Percentiles rank a stretch among this genome's conserved stretches.
Conservation (phyloP, 2,888 invertebrate species). For the Hirtodrosophila confusa region DNA sequence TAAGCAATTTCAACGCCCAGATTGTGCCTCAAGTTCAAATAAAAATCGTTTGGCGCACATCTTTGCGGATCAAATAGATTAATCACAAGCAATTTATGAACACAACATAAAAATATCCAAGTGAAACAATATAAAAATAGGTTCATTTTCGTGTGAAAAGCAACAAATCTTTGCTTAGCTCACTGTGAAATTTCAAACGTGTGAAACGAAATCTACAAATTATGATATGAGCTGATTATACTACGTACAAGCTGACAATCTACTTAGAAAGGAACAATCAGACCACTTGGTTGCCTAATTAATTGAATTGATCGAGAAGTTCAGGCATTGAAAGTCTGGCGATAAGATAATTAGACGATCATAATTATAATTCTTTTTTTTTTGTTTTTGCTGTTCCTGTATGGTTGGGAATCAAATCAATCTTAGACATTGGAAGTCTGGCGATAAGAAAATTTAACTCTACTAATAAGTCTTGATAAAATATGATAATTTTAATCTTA, state of each 20-base stretch:
- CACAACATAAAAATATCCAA: conserved; percentile 57
- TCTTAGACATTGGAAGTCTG: background rate
- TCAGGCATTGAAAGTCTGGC: background rate
- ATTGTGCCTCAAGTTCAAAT: conserved; percentile 71
- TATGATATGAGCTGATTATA: conserved; percentile 1
- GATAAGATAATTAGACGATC: background rate
- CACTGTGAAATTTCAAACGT: conserved; percentile 6
- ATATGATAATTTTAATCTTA: conserved; percentile 25
- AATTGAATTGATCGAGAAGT: conserved; percentile 4
- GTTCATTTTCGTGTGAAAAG: conserved; percentile 2
- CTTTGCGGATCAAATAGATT: conserved; percentile 70
- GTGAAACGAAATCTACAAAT: conserved; percentile 22
- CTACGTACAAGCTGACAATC: conserved; percentile 1
- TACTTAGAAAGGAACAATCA: conserved; percentile 23
- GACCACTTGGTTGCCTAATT: conserved; percentile 1
- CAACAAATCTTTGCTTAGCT: background rate
- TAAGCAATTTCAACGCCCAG: conserved; percentile 20
- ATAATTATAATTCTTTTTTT: background rate
- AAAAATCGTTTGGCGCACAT: conserved; percentile 69
- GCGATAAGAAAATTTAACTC: background rate
- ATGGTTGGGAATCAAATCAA: background rate
- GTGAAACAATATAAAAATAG: conserved; percentile 50
- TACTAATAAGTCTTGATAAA: background rate
- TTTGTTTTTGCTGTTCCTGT: background rate
- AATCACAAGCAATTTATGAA: conserved; percentile 73